Evolutionary conservation across 1,140 invertebrate species (phyloP).

Genomic region (Cataglyphis hispanica): DNA sequence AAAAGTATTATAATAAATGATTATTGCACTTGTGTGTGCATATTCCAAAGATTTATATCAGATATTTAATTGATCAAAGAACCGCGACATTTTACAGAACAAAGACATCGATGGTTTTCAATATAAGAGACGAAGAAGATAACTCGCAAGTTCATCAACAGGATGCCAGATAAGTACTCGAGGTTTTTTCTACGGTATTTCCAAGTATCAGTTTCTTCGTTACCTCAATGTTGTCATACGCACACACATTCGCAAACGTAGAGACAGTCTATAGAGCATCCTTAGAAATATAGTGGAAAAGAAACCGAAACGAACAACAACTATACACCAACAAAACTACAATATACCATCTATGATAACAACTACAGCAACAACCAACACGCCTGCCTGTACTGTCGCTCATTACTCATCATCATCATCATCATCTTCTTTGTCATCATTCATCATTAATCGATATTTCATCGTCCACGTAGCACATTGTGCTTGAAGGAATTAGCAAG

Average conservation of each 20-base stretch:
- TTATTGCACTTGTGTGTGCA: too few relatives aligned
- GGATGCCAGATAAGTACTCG: slow-evolving; percentile 81
- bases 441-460: slow-evolving; percentile 58
- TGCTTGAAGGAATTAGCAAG: slow-evolving; percentile 24
- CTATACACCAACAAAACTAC: slow-evolving; percentile 47
- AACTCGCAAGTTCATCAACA: slow-evolving; percentile 60
- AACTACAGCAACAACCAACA: slow-evolving; percentile 67
- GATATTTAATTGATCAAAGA: not conserved
- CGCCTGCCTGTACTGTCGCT: slow-evolving; percentile 33
- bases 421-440: slow-evolving; percentile 68
- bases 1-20: not conserved
- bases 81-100: slow-evolving; percentile 35
- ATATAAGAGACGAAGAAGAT: slow-evolving; percentile 38
- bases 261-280: slow-evolving; percentile 76
- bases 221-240: slow-evolving; percentile 79
- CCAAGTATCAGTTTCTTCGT: slow-evolving; percentile 69
- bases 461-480: slow-evolving; percentile 39
- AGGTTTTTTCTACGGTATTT: slow-evolving; percentile 57
- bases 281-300: slow-evolving; percentile 71
- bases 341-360: slow-evolving; percentile 56
- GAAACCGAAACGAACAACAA: slow-evolving; percentile 37
- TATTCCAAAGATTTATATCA: not conserved
- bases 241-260: slow-evolving; percentile 76
- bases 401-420: slow-evolving; percentile 66
- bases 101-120: slow-evolving; percentile 34